Percentiles rank a stretch among this genome's conserved stretches.
Conservation (phyloP, 2,888 invertebrate species). For the Drosophila mimica region DNA sequence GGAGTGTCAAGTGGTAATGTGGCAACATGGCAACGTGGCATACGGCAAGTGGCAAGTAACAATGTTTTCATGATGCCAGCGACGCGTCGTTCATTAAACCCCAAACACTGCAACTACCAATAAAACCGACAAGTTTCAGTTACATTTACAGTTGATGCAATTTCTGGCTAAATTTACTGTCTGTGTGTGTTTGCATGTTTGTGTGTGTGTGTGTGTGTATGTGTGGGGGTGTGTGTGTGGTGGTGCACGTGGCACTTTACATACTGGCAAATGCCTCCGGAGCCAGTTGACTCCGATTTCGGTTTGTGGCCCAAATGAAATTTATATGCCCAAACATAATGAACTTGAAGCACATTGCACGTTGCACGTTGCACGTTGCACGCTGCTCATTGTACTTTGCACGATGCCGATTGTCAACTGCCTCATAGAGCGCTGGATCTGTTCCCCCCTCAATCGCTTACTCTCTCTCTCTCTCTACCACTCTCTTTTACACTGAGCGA, state of each 20-base stretch:
- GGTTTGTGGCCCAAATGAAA: constrained; percentile 80
- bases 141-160: constrained; percentile 20
- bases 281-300: constrained; percentile 80
- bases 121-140: constrained; percentile 15
- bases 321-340: constrained; percentile 81
- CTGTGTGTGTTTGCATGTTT: not conserved
- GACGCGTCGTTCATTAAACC: constrained; percentile 30
- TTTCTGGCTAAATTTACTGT: constrained; percentile 41
- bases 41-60: constrained; percentile 1
- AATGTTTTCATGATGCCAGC: constrained; percentile 11
- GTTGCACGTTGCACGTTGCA: constrained; percentile 25
- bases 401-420: not conserved
- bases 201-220: constrained; percentile 16
- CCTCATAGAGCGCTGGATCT: not conserved
- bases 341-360: constrained; percentile 75
- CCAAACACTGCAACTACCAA: constrained; percentile 12
- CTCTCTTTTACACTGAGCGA: not conserved
- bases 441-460: not conserved
- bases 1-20: constrained; percentile 3
- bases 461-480: not conserved
- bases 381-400: not conserved
- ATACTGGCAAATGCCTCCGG: constrained; percentile 69
- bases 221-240: constrained; percentile 12
- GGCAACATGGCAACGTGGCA: constrained; percentile 9
- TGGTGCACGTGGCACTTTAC: constrained; percentile 62